Evolutionary conservation across 2,888 invertebrate species (phyloP).

Genomic region (Hirtodrosophila cameraria): DNA sequence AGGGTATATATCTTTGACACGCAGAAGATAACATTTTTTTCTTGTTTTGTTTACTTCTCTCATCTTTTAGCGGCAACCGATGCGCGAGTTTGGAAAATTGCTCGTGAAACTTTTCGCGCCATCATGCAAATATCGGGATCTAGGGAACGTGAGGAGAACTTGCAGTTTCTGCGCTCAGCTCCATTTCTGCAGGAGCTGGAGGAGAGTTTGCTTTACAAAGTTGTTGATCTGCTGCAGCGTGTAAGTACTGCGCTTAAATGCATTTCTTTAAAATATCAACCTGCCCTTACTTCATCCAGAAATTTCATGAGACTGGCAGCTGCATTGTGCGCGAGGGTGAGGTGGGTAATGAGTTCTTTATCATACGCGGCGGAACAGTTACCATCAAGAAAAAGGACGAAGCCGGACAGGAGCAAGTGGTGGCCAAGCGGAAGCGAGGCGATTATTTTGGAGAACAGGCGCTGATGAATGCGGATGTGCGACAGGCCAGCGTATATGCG

Average conservation of each 20-base stretch:
- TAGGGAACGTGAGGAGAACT: conserved; percentile 92
- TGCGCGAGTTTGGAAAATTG: conserved; percentile 94
- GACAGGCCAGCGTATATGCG: conserved; percentile 96
- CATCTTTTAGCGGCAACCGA: conserved; percentile 87
- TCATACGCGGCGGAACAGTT: conserved; percentile 93
- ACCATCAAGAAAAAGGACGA: conserved; percentile 88
- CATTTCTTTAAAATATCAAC: not conserved
- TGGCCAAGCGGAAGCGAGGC: conserved; percentile 90
- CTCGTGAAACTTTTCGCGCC: conserved; percentile 93
- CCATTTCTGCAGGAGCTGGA: conserved; percentile 90
- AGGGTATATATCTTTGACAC: no score
- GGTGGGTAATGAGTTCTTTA: conserved; percentile 94
- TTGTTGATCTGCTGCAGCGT: conserved; percentile 94
- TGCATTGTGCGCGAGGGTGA: conserved; percentile 94
- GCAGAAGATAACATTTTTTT: no score
- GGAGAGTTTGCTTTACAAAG: conserved; percentile 89
- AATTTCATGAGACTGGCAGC: conserved; percentile 91
- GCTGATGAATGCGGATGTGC: conserved; percentile 91
- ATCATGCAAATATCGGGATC: conserved; percentile 95
- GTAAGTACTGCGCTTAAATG: conserved; percentile 84
- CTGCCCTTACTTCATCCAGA: conserved; percentile 85
- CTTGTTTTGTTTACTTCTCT: no score
- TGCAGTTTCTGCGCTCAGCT: conserved; percentile 92
- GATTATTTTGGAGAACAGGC: conserved; percentile 96
- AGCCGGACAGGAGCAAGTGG: conserved; percentile 87